These are phyloP conservation scores for Zaprionus davidi DNA, from an alignment of 1,140 invertebrate species.

Conservation along the genomic window DNA sequence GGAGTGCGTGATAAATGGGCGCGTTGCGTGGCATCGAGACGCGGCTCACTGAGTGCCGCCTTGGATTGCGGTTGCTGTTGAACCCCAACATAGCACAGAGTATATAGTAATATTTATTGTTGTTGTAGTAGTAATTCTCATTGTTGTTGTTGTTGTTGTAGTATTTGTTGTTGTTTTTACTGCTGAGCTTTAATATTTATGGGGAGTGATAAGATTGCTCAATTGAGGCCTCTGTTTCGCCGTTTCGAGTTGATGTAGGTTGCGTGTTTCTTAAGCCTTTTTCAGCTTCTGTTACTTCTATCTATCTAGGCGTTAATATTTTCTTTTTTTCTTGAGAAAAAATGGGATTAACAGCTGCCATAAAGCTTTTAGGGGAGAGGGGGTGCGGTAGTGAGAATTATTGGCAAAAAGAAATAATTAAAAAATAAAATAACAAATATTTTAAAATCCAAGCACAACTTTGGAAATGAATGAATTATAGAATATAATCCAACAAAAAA, in stretches of 20 bases:
- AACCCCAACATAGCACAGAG: constrained; percentile 18
- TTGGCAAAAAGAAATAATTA: too few relatives aligned
- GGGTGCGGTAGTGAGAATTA: too few relatives aligned
- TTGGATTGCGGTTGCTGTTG: constrained; percentile 30
- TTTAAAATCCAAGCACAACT: too few relatives aligned
- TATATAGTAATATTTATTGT: constrained; percentile 18
- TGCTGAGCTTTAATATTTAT: constrained; percentile 76
- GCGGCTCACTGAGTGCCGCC: constrained; percentile 31
- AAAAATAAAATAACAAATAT: too few relatives aligned
- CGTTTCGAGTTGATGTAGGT: constrained; percentile 77
- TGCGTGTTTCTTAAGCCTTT: constrained; percentile 71
- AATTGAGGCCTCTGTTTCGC: constrained; percentile 61
- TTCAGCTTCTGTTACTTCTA: constrained; percentile 31
- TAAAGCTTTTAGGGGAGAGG: too few relatives aligned
- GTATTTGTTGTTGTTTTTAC: constrained; percentile 42
- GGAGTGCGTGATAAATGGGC: constrained; percentile 79
- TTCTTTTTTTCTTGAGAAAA: neutral
- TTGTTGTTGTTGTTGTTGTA: constrained; percentile 36
- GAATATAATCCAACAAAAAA: too few relatives aligned
- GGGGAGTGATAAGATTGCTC: constrained; percentile 77
- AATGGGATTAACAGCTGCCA: too few relatives aligned
- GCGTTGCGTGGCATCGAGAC: constrained; percentile 66
- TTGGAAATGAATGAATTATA: too few relatives aligned
- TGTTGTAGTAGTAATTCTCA: constrained; percentile 11
- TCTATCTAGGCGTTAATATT: constrained; percentile 15